phyloP scores from a whole-genome alignment of 2,113 vertebrate species.

The Platysternon megacephalum region DNA sequence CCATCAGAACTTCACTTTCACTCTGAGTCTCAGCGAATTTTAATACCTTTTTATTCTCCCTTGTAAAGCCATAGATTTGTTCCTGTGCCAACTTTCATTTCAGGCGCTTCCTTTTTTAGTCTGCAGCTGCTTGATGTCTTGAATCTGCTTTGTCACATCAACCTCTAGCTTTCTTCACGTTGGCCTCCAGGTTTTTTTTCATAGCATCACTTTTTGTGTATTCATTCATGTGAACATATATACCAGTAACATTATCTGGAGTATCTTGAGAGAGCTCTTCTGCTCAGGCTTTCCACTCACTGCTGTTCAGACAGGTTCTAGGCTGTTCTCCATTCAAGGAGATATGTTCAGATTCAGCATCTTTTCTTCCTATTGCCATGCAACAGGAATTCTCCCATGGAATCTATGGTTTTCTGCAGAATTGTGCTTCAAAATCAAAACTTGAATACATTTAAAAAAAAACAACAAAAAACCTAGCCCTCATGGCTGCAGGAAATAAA shows the following conservation, averaged over 20 bases:
- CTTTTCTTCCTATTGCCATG: background rate
- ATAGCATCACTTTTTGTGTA: rapidly evolving
- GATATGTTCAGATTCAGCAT: background rate
- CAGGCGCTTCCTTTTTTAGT: background rate
- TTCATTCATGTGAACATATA: background rate
- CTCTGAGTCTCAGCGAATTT: background rate
- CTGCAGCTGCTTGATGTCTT: rapidly evolving
- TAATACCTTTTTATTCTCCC: background rate
- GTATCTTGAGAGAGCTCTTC: background rate
- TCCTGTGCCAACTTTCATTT: background rate
- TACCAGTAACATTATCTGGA: background rate
- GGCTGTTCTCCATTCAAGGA: background rate
- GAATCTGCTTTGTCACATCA: background rate
- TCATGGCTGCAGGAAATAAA: background rate
- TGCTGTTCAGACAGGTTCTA: background rate
- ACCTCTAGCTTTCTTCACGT: background rate
- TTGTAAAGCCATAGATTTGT: background rate
- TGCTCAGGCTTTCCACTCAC: background rate
- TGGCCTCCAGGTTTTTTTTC: background rate
- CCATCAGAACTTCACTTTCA: background rate
- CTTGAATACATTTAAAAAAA: background rate
- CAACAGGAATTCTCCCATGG: background rate
- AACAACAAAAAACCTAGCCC: background rate
- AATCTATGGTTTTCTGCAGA: background rate
- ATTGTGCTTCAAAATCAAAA: background rate